Percentiles rank a stretch among this genome's conserved stretches.
Conservation (phyloP, 2,113 vertebrate species). For the Catharus fuscescens region DNA sequence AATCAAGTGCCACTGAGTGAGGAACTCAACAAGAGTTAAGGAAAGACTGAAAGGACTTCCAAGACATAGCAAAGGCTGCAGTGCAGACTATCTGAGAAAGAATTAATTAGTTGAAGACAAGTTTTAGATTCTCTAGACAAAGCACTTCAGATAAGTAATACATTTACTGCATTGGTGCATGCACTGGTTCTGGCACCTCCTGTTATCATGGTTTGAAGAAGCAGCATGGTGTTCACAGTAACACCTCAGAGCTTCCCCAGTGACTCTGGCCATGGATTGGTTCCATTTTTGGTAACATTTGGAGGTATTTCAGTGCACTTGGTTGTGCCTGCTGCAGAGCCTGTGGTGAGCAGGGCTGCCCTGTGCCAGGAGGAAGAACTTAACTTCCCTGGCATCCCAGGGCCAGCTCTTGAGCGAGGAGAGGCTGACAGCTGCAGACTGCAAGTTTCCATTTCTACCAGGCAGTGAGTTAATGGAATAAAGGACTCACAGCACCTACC, state of each 20-base stretch:
- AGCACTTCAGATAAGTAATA: neutral
- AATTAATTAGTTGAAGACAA: neutral
- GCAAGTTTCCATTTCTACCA: accelerated
- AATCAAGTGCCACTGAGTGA: neutral
- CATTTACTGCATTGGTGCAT: neutral
- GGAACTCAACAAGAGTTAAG: neutral
- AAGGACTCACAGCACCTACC: neutral
- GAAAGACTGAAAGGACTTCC: neutral
- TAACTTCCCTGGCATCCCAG: neutral
- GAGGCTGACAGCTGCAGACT: neutral
- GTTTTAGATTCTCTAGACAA: neutral
- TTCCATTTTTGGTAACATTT: neutral
- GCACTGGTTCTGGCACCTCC: neutral
- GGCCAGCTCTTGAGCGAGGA: neutral
- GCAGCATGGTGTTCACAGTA: accelerated
- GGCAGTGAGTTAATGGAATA: neutral
- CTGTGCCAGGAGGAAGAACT: neutral
- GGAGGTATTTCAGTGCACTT: neutral
- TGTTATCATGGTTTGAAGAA: neutral
- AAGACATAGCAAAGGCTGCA: neutral
- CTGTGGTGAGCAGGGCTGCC: neutral
- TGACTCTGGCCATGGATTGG: neutral
- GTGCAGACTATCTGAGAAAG: neutral
- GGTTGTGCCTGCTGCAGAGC: neutral
- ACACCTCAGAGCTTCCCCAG: neutral